These are phyloP conservation scores for Paramormyrops kingsleyae DNA, from an alignment of 2,113 vertebrate species.

Conservation along the genomic window DNA sequence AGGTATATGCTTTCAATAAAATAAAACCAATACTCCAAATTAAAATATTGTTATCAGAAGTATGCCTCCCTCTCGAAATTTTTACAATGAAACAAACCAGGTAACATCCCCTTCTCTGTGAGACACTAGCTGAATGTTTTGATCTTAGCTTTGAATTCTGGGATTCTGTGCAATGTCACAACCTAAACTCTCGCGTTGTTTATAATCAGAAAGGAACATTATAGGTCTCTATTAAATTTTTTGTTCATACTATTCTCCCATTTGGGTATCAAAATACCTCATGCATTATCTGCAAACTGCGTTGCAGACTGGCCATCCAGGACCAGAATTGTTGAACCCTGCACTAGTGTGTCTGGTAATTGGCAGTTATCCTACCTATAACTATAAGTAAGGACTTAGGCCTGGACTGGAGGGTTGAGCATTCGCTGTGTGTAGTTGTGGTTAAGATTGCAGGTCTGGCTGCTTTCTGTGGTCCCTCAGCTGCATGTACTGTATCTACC, in stretches of 20 bases:
- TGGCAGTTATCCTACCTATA: background rate
- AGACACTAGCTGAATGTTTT: background rate
- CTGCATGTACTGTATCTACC: background rate
- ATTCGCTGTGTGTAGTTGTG: background rate
- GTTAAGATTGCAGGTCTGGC: background rate
- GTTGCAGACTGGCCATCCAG: background rate
- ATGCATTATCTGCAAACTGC: background rate
- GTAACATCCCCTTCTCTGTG: background rate
- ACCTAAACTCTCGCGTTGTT: background rate
- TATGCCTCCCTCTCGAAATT: background rate
- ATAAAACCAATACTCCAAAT: background rate
- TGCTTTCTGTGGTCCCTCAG: background rate
- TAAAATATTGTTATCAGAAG: no score
- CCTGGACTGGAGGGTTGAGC: background rate
- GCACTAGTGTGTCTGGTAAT: background rate
- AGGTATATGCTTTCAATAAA: background rate
- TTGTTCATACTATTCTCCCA: background rate
- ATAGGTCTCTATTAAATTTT: background rate
- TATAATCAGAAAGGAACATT: background rate
- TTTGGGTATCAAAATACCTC: background rate
- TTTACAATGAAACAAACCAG: background rate
- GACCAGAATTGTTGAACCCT: background rate
- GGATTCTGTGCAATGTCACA: background rate
- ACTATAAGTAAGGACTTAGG: background rate
- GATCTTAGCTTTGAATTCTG: background rate